Percentiles rank a stretch among this genome's conserved stretches.
Evolutionary conservation across 1,140 invertebrate species (phyloP).

Genomic region (Hypothenemus hampei): DNA sequence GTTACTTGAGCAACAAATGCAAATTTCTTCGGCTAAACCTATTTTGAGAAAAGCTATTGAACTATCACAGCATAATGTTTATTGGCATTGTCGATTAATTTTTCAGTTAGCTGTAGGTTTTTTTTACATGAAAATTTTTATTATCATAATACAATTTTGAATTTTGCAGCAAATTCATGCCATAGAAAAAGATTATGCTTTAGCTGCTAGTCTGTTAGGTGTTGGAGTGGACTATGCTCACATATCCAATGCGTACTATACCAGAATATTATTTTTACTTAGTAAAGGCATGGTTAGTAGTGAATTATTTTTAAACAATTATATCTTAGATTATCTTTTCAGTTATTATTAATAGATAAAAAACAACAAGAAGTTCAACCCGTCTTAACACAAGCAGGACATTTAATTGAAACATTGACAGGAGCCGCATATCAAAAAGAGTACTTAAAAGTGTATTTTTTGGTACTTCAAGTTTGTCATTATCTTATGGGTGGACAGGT

Average conservation of each 20-base stretch:
- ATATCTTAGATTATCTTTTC: slow-evolving; percentile 47
- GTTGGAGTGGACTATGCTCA: slow-evolving; percentile 93
- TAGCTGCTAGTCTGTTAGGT: slow-evolving; percentile 83
- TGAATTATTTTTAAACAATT: background rate
- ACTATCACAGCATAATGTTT: slow-evolving; percentile 88
- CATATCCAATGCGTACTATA: slow-evolving; percentile 85
- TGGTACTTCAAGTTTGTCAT: slow-evolving; percentile 92
- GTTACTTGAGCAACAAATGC: slow-evolving; percentile 79
- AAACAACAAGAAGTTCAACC: slow-evolving; percentile 86
- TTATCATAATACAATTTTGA: slow-evolving; percentile 11
- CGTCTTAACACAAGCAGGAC: slow-evolving; percentile 77
- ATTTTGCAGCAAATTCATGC: slow-evolving; percentile 85
- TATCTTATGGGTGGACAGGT: slow-evolving; percentile 89
- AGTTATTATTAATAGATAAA: slow-evolving; percentile 87
- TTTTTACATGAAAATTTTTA: slow-evolving; percentile 1
- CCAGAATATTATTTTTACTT: slow-evolving; percentile 86
- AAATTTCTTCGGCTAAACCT: slow-evolving; percentile 79
- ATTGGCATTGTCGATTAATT: slow-evolving; percentile 94
- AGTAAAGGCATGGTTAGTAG: slow-evolving; percentile 87
- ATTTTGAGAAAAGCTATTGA: slow-evolving; percentile 88
- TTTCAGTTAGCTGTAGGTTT: slow-evolving; percentile 88
- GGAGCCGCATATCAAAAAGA: slow-evolving; percentile 89
- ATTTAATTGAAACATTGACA: slow-evolving; percentile 84
- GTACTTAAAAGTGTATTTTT: slow-evolving; percentile 92
- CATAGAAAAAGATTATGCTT: slow-evolving; percentile 82